Percentiles rank a stretch among this genome's conserved stretches.
These are phyloP conservation scores for Pempheris klunzingeri DNA, from an alignment of 2,797 vertebrate species.

Conservation along the genomic window DNA sequence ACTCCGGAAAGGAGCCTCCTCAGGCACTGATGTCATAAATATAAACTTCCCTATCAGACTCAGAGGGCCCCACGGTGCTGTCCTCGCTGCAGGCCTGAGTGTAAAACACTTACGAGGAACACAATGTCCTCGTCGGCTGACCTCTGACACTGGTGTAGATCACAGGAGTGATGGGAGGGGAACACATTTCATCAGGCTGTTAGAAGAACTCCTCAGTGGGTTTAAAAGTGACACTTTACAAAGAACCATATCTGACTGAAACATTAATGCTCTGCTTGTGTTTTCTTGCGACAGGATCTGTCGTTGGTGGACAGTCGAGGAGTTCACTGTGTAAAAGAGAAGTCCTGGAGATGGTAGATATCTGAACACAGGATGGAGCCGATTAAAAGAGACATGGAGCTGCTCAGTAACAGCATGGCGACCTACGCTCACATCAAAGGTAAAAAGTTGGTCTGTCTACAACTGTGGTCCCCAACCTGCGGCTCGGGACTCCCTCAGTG, in stretches of 20 bases:
- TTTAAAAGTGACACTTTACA: background rate
- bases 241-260: background rate
- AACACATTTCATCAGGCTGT: background rate
- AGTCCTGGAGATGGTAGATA: slow-evolving; percentile 43
- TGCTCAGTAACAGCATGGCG: slow-evolving; percentile 87
- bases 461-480: background rate
- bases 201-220: slow-evolving; percentile 6
- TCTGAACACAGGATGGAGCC: slow-evolving; percentile 79
- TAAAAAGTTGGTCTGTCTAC: slow-evolving; percentile 32
- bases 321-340: background rate
- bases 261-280: background rate
- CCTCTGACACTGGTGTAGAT: slow-evolving; percentile 52
- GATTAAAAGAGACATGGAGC: slow-evolving; percentile 83
- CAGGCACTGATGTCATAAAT: slow-evolving; percentile 54
- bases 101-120: slow-evolving; percentile 53
- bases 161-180: slow-evolving; percentile 15
- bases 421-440: slow-evolving; percentile 85
- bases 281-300: slow-evolving; percentile 40
- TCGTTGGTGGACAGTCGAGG: background rate
- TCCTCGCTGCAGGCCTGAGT: slow-evolving; percentile 16
- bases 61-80: slow-evolving; percentile 17
- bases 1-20: slow-evolving; percentile 48
- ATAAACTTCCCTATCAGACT: slow-evolving; percentile 57
- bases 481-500: background rate
- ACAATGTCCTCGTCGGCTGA: slow-evolving; percentile 43